Base-by-base conservation (phyloP, 30 jellyfish, hydroid and myxozoan genomes). In the Catostylus mosaicus region DNA sequence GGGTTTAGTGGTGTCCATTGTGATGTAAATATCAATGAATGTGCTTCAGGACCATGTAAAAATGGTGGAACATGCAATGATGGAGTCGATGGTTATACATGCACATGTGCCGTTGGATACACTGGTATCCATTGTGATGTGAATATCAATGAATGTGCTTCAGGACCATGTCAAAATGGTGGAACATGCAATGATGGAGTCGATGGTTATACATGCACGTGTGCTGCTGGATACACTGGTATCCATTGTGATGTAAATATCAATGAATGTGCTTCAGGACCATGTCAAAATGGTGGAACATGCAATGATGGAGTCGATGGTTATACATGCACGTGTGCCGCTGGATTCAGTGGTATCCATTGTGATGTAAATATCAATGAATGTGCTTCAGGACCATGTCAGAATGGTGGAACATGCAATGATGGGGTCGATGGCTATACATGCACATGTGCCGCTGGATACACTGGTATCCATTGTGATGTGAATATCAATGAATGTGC, bases 231-330 rank as follows among this genome's bases (percentile, higher is more conserved):
- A 4, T 84, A 62, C 88, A 31, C 77, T 23, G 94, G 88, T 27
- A 60, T 16, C 3, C 80, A 73, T 63, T 84, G 94, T 72, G 76
- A 72, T 56, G 66, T 76, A 33, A 45, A 84, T 32, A 47, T 71
- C 30, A 82, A 84, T 30, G 94, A 84, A 37, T 84, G 94, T 56
- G 76, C 87, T 6, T 47, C 88, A 26, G 29, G 30, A 11, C 94
- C 88, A 11, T 84, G 94, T 52, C 47, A 83, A 36, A 67, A 52
- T 40, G 74, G 84, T 4, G 93, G 87, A 27, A 72, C 80, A 8
- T 83, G 93, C 65, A 71, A 48, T 18, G 93, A 83, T 83, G 93
- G 93, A 22, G 64, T 83, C 56, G 56, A 83, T 61, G 81, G 59
- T n/a, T 83, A 54, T 62, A 50, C 74, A 33, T 83, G 93, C 50